These are phyloP conservation scores for Andrena bicolor DNA, from an alignment of 2,888 invertebrate species.

Conservation along the genomic window DNA sequence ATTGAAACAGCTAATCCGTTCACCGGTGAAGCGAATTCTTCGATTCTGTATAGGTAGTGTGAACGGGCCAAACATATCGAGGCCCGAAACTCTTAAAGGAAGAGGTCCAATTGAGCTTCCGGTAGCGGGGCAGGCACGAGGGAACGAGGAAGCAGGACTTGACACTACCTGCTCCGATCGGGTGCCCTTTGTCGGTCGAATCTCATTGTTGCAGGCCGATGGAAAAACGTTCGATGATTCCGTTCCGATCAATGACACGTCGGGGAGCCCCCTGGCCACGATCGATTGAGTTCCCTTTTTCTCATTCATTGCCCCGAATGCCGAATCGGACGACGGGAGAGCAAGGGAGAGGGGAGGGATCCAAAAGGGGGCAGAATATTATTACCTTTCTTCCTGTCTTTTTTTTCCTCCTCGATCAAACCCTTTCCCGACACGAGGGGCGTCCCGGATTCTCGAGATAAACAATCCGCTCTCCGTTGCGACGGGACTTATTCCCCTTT, in stretches of 20 bases:
- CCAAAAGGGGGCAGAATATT: constrained; percentile 50
- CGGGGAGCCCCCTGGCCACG: constrained; percentile 56
- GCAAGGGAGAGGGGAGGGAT: constrained; percentile 33
- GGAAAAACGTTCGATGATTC: constrained; percentile 69
- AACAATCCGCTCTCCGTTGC: constrained; percentile 59
- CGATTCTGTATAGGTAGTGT: not conserved
- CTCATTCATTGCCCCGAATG: constrained; percentile 66
- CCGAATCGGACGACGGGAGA: constrained; percentile 33
- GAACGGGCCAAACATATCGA: not conserved
- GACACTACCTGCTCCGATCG: constrained; percentile 55
- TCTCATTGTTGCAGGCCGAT: constrained; percentile 55
- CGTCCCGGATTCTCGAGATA: constrained; percentile 53
- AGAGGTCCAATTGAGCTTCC: constrained; percentile 34
- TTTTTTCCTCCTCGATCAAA: constrained; percentile 25
- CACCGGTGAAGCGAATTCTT: not conserved
- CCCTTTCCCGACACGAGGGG: constrained; percentile 48
- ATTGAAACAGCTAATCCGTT: not conserved
- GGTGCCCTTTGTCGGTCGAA: constrained; percentile 44
- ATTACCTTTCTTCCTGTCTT: constrained; percentile 57
- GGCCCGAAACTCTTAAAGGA: not conserved
- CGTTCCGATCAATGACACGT: constrained; percentile 71
- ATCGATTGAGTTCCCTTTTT: constrained; percentile 74
- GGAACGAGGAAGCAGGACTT: constrained; percentile 40
- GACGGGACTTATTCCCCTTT: constrained; percentile 44
- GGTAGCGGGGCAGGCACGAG: constrained; percentile 16